Evolutionary conservation across 2,797 vertebrate genomes (phyloP).

Genomic region (Margarornis squamiger): DNA sequence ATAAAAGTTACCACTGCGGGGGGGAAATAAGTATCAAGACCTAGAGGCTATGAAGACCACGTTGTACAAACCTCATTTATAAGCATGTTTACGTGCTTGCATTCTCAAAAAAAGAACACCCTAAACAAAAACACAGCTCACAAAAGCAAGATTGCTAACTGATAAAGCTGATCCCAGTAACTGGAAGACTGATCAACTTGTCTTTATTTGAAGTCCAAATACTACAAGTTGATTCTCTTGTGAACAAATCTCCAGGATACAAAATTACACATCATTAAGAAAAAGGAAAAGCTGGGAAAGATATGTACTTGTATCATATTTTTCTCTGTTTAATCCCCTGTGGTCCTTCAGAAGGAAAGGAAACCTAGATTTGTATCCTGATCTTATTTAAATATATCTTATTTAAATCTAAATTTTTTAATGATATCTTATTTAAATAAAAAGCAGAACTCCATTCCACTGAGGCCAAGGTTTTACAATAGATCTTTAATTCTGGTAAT

Average conservation of each 20-base stretch:
- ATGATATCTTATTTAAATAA: not conserved
- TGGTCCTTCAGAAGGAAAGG: not conserved
- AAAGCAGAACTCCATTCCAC: not conserved
- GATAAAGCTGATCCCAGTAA: not conserved
- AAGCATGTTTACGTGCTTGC: not conserved
- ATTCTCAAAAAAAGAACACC: not conserved
- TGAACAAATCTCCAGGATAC: not conserved
- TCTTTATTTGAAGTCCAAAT: not conserved
- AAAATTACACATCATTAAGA: not conserved
- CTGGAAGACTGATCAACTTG: not conserved
- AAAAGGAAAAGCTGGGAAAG: not conserved
- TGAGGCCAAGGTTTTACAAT: not conserved
- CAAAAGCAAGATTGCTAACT: not conserved
- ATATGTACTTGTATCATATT: not conserved
- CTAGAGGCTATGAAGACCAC: not conserved
- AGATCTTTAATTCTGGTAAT: not conserved
- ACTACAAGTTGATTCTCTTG: not conserved
- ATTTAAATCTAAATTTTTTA: not conserved
- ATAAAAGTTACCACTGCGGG: not conserved
- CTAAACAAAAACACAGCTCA: not conserved
- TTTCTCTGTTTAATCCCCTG: not conserved
- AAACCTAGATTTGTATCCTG: not conserved
- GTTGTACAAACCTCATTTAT: not conserved
- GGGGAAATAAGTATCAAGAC: not conserved
- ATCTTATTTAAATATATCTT: not conserved